These are phyloP conservation scores for Papilio protenor DNA, from an alignment of 2,888 invertebrate genomes.

Conservation along the genomic window DNA sequence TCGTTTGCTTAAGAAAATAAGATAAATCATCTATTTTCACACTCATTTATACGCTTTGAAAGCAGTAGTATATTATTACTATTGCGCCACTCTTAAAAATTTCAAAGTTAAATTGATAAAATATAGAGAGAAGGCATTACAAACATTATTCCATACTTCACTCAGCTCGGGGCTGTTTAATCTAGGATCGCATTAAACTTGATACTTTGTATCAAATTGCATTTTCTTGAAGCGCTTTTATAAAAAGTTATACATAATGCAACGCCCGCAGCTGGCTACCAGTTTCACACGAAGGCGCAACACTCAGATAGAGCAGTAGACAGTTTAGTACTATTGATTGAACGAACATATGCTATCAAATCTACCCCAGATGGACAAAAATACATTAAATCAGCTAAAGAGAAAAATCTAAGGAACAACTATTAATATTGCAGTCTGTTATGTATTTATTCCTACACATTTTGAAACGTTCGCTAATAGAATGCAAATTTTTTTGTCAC, in stretches of 20 bases:
- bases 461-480: background rate
- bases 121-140: slow-evolving; percentile 40
- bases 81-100: background rate
- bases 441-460: background rate
- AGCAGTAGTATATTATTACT: background rate
- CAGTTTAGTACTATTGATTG: background rate
- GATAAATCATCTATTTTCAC: background rate
- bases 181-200: slow-evolving; percentile 81
- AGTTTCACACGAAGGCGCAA: background rate
- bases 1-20: too few relatives aligned
- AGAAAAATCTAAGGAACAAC: too few relatives aligned
- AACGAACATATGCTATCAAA: background rate
- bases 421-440: background rate
- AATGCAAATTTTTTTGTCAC: background rate
- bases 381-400: too few relatives aligned
- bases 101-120: slow-evolving; percentile 37
- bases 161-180: slow-evolving; percentile 68
- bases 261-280: slow-evolving; percentile 72
- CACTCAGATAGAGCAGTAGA: background rate
- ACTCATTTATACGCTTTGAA: background rate
- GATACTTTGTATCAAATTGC: slow-evolving; percentile 83
- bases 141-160: slow-evolving; percentile 51
- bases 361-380: too few relatives aligned
- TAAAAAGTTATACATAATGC: slow-evolving; percentile 83
- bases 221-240: slow-evolving; percentile 74